Evolutionary conservation across 2,797 vertebrate species (phyloP), one percentile per base, ranked within the genome.

Genomic region (Sebastes elongatus): DNA sequence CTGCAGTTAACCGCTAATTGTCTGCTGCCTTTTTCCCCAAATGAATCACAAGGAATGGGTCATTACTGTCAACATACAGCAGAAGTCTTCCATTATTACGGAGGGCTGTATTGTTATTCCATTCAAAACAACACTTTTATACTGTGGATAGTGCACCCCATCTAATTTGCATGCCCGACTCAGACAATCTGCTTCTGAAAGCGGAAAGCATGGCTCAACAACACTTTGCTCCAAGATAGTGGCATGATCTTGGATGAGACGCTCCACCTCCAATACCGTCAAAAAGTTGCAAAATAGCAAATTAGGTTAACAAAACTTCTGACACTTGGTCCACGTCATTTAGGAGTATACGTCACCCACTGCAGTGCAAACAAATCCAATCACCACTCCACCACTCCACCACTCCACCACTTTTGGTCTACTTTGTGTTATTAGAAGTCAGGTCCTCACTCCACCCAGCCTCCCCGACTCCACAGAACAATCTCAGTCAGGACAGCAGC

Each of bases 381-480:
- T 78, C 68, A 60, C 60, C 49, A 9, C 53, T 63, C 6, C 13
- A n/a, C 42, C 22, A 35, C 46, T 74, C 6, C 13, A n/a, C 42
- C 22, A 35, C 46, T 74, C 6, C 13, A n/a, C 42, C 22, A 35
- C 46, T 74, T 85, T 42, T 18, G 64, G 53, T 78, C 75, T 35
- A 62, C 59, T 74, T 65, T 66, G 60, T 61, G 69, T 81, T 80
- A 88, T 90, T 92, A 83, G 57, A 69, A 92, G 74, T 88, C 81
- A 67, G 64, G 53, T 73, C 83, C 77, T 84, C 71, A 55, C 85
- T 84, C 66, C 52, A 71, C 23, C 61, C 23, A 65, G 63, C 80
- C 76, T 84, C 49, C 57, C 80, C n/a, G 33, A 75, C 74, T 89
- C 63, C 52, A 52, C 78, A 65, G 68, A 76, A 52, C 69, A 76